Conservation (phyloP, 2,888 invertebrate species). For the Tipula lateralis region DNA sequence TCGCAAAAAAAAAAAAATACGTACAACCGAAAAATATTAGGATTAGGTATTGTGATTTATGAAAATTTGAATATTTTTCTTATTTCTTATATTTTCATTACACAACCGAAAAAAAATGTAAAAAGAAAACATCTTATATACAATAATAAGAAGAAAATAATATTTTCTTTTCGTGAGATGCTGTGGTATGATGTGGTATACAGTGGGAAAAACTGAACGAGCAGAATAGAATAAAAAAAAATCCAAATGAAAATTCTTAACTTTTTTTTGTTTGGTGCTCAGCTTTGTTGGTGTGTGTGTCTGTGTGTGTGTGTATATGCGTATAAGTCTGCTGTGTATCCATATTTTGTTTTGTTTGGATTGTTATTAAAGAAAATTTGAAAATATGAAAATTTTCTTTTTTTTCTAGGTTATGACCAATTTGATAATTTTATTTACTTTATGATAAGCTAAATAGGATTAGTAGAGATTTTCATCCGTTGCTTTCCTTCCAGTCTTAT, state of each 20-base stretch:
- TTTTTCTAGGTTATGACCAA: constrained; percentile 16
- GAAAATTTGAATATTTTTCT: constrained; percentile 20
- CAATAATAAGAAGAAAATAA: background rate
- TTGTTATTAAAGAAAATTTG: background rate
- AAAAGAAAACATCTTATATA: background rate
- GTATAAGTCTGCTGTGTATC: background rate
- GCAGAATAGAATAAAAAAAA: background rate
- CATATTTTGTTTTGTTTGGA: background rate
- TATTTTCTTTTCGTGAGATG: background rate
- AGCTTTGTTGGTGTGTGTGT: background rate
- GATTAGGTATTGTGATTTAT: constrained; percentile 24
- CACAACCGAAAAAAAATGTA: background rate
- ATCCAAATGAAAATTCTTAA: background rate
- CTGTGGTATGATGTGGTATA: background rate
- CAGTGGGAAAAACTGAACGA: background rate
- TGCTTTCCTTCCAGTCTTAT: background rate
- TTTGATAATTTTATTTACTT: constrained; percentile 24
- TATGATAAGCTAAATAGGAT: constrained; percentile 19
- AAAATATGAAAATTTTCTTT: background rate
- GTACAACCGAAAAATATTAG: background rate
- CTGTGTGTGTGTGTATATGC: background rate
- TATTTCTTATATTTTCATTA: background rate
- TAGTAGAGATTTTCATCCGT: constrained; percentile 11
- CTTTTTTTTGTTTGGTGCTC: background rate
- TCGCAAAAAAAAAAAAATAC: background rate